phyloP scores from a whole-genome alignment of 2,888 invertebrate species.

The Neoaliturus tenellus region DNA sequence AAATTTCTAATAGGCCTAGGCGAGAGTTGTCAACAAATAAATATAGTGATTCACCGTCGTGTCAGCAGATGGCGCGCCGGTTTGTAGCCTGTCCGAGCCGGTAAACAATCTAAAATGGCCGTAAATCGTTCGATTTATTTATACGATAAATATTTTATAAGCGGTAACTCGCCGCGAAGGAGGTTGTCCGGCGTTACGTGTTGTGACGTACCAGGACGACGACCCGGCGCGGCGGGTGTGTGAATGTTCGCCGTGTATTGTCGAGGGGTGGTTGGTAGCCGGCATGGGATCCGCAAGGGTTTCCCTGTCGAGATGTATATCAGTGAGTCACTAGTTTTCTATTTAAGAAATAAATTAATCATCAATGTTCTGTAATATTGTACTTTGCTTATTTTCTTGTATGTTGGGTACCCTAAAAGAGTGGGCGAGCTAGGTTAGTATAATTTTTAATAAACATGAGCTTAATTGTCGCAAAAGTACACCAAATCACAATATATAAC shows the following conservation, averaged over 20 bases:
- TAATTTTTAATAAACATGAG: no score
- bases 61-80: neutral
- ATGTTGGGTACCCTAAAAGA: no score
- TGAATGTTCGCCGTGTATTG: neutral
- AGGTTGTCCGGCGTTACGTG: neutral
- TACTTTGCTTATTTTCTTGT: no score
- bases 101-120: constrained; percentile 4
- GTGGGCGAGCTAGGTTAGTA: no score
- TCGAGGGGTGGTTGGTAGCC: neutral
- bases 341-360: no score
- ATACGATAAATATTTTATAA: constrained; percentile 21
- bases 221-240: no score
- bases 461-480: no score
- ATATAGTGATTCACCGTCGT: neutral
- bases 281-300: neutral
- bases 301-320: no score
- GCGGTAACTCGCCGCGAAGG: neutral
- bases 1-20: neutral
- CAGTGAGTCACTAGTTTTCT: no score
- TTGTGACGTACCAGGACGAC: neutral
- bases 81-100: neutral
- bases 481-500: no score
- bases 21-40: constrained; percentile 13
- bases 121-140: constrained; percentile 20
- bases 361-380: no score